Evolutionary conservation across 2,888 invertebrate genomes (phyloP).

Genomic region (Melanophora roralis): DNA sequence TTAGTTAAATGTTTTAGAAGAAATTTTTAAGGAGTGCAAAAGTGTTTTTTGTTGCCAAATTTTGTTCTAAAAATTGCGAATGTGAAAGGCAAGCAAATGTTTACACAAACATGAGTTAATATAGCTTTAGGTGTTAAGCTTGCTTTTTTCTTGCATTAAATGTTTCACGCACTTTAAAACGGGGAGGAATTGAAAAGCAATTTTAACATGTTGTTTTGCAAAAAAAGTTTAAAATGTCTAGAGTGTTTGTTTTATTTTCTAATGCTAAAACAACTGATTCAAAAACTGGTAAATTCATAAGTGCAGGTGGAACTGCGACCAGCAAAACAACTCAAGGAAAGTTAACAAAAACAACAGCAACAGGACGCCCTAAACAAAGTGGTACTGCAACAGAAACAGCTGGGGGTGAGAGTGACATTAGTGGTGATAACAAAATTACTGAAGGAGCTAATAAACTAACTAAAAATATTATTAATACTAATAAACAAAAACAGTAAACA

Average conservation of each 20-base stretch:
- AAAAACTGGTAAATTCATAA: slow-evolving; percentile 22
- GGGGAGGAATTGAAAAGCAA: no score
- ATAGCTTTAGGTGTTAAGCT: slow-evolving; percentile 19
- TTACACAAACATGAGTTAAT: neutral
- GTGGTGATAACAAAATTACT: neutral
- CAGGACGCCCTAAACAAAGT: slow-evolving; percentile 38
- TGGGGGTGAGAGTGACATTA: neutral
- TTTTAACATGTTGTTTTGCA: no score
- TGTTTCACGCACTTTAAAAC: no score
- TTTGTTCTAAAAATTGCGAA: neutral
- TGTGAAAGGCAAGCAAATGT: neutral
- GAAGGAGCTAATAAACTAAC: slow-evolving; percentile 17
- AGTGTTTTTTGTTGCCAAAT: neutral
- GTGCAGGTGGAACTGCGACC: slow-evolving; percentile 23
- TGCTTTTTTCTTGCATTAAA: slow-evolving; percentile 16
- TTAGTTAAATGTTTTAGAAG: neutral
- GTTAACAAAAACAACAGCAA: slow-evolving; percentile 31
- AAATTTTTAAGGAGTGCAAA: neutral
- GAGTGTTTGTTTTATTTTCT: neutral
- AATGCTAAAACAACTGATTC: no score
- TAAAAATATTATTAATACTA: slow-evolving; percentile 7
- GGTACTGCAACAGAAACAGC: slow-evolving; percentile 2
- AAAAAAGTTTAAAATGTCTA: neutral
- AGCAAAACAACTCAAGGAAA: slow-evolving; percentile 29
- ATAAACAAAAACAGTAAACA: slow-evolving; percentile 51